Evolutionary conservation across 2,888 invertebrate species (phyloP).

Genomic region (Clanis bilineata): DNA sequence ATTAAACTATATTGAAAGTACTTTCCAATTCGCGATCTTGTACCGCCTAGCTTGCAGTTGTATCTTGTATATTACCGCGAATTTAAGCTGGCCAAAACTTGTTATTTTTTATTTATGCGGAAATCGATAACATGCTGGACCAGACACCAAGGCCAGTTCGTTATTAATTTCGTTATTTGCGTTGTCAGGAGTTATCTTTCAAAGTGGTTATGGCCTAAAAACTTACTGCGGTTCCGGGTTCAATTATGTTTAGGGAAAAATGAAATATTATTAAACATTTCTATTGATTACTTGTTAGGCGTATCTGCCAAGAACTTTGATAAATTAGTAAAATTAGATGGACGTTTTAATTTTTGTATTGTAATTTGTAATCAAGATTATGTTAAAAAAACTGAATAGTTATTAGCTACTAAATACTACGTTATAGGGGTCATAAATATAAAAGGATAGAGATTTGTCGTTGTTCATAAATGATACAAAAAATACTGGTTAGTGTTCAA

Average conservation of each 20-base stretch:
- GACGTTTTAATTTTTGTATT: too few relatives aligned
- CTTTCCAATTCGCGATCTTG: background rate
- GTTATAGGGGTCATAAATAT: too few relatives aligned
- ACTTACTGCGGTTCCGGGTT: background rate
- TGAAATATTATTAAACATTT: background rate
- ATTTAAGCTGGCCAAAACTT: conserved; percentile 4
- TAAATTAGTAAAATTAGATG: background rate
- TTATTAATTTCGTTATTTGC: conserved; percentile 31
- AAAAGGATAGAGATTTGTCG: too few relatives aligned
- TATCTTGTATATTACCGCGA: background rate
- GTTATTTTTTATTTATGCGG: conserved; percentile 26
- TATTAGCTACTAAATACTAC: background rate
- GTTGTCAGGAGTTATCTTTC: conserved; percentile 24
- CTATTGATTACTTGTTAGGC: background rate
- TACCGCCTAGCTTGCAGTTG: background rate
- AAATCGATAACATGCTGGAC: conserved; percentile 38
- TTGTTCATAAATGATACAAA: too few relatives aligned
- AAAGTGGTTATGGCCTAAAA: background rate
- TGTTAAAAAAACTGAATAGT: too few relatives aligned
- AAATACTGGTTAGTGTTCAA: too few relatives aligned
- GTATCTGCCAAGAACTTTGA: background rate
- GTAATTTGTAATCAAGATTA: too few relatives aligned
- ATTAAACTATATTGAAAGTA: too few relatives aligned
- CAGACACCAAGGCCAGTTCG: conserved; percentile 35
- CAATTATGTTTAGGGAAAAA: background rate